These are phyloP conservation scores for Apeira syringaria DNA, from an alignment of 2,888 invertebrate species.

Conservation along the genomic window DNA sequence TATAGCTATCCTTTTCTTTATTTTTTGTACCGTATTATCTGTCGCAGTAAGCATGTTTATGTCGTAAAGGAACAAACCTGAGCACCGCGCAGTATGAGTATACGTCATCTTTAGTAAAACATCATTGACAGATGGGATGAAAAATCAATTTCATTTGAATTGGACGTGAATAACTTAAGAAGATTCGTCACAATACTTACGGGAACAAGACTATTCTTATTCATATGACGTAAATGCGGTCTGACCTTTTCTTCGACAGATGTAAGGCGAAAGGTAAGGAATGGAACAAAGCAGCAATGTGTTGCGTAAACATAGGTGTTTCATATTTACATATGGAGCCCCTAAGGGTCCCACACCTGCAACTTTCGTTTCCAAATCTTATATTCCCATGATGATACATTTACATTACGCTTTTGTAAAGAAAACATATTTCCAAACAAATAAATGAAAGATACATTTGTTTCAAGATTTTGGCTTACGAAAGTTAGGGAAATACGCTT, in stretches of 20 bases:
- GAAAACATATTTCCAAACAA: not conserved
- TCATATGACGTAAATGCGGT: constrained; percentile 27
- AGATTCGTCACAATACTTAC: constrained; percentile 7
- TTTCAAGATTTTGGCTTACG: too few species aligned
- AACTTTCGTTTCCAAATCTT: constrained; percentile 19
- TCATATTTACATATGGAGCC: constrained; percentile 23
- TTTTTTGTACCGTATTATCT: too few species aligned
- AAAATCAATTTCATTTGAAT: not conserved
- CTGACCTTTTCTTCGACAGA: constrained; percentile 22
- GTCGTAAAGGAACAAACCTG: too few species aligned
- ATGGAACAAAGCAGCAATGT: constrained; percentile 9
- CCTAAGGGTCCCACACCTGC: constrained; percentile 22
- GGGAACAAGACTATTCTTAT: constrained; percentile 22
- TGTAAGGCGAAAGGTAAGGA: constrained; percentile 8
- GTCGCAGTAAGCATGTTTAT: too few species aligned
- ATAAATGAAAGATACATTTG: not conserved
- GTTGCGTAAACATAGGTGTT: constrained; percentile 21
- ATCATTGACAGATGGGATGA: too few species aligned
- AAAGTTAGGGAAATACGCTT: too few species aligned
- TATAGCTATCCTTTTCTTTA: too few species aligned
- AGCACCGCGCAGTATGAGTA: too few species aligned
- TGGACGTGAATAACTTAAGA: constrained; percentile 19
- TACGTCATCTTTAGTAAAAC: too few species aligned
- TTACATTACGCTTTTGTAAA: not conserved
- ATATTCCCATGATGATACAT: constrained; percentile 15